Base-by-base conservation (phyloP, 2,888 invertebrate genomes). In the Drosophila gaucha region DNA sequence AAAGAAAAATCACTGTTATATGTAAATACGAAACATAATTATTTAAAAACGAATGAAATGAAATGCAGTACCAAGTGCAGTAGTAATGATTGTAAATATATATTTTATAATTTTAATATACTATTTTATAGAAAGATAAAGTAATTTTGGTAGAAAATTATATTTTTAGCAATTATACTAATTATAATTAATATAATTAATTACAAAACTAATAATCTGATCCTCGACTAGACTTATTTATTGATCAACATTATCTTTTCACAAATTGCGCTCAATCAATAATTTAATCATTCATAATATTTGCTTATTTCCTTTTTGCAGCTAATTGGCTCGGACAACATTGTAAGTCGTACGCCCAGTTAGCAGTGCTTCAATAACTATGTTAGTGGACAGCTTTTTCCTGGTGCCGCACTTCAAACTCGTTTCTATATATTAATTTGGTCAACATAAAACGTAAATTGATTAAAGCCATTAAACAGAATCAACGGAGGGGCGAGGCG, bases 361-460 rank as follows among this genome's bases (percentile, higher is more conserved):
- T 41, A 9, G 16, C 59, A 28, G 9, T 24, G 43, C 33, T 18
- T 20, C 28, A 38, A 46, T 51, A 39, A 47, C 31, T 56, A 38
- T 41, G 49, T 52, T 49, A 44, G 38, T 52, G 52, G 47, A 52
- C 56, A 43, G 47, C 46, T 52, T 39, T 54, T 54, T 55, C 39
- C 39, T 52, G 39, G 28, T n/a, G 18, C 28, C 24, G 39, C 43
- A 22, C 43, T 38, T 35, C 54, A 60, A 74, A 69, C 65, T 67
- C 22, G 59, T 83, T 85, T 85, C 41, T 63, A 55, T 62, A 28
- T 77, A 66, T 75, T 74, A 65, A 80, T 74, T 84, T 85, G 67
- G 76, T 46, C 51, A 70, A 57, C 83, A 69, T 68, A 67, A 78
- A 80, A 64, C 69, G 74, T 74, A 71, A 87, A 87, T 82, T 86